Evolutionary conservation across 2,888 invertebrate species (phyloP).

Genomic region (Mythimna loreyi): DNA sequence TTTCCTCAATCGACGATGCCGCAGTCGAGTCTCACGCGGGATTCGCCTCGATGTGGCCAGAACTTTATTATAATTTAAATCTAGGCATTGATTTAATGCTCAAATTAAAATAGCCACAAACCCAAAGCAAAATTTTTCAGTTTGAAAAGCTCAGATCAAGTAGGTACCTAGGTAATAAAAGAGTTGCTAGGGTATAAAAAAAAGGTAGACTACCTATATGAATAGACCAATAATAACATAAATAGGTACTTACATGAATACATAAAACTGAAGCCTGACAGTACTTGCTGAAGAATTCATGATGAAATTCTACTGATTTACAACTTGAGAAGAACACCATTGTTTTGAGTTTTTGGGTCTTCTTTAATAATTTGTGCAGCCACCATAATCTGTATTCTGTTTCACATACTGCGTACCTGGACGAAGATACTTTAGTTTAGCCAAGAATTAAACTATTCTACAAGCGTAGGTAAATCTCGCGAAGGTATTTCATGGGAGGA

Average conservation of each 20-base stretch:
- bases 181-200: too few species aligned
- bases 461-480: too few species aligned
- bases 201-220: too few species aligned
- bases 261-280: constrained; percentile 97
- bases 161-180: too few species aligned
- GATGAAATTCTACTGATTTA: constrained; percentile 98
- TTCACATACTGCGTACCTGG: constrained; percentile 97
- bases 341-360: constrained; percentile 97
- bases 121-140: not conserved
- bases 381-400: constrained; percentile 97
- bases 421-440: constrained; percentile 21
- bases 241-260: constrained; percentile 98
- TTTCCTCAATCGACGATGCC: not conserved
- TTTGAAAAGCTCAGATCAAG: not conserved
- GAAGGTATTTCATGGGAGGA: too few species aligned
- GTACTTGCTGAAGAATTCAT: constrained; percentile 96
- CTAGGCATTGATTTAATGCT: not conserved
- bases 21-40: not conserved
- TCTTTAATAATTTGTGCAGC: constrained; percentile 98
- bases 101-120: not conserved
- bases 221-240: too few species aligned
- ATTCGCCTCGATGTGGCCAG: too few species aligned
- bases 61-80: not conserved
- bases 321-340: constrained; percentile 99
- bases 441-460: too few species aligned